Evolutionary conservation across 2,797 vertebrate genomes (phyloP).

Genomic region (Rhinophrynus dorsalis): DNA sequence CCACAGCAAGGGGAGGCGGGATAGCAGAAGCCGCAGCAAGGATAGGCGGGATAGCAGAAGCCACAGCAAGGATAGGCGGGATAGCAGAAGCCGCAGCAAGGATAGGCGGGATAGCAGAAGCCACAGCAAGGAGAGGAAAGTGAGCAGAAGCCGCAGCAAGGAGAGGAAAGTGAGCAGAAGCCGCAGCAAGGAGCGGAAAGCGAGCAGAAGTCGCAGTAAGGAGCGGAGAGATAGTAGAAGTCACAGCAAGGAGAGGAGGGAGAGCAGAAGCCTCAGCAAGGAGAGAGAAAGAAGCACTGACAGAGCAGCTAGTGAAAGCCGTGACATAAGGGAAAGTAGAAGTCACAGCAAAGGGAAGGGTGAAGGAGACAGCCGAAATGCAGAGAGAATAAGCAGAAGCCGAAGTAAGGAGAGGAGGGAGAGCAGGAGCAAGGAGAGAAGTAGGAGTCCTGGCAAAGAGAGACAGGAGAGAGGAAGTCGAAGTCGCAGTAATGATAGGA

Average conservation of each 20-base stretch:
- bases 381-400: constrained; percentile 69
- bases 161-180: constrained; percentile 65
- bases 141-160: constrained; percentile 78
- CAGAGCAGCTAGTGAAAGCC: constrained; percentile 71
- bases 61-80: constrained; percentile 51
- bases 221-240: constrained; percentile 55
- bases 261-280: constrained; percentile 44
- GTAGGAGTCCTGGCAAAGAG: constrained; percentile 51
- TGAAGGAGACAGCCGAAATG: constrained; percentile 19
- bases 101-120: constrained; percentile 66
- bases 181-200: constrained; percentile 51
- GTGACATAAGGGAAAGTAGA: constrained; percentile 66
- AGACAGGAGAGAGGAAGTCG: constrained; percentile 57
- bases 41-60: constrained; percentile 65
- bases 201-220: constrained; percentile 69
- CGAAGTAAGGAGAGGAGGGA: constrained; percentile 67
- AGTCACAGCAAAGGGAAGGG: constrained; percentile 68
- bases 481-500: too few relatives aligned
- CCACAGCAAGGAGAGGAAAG: constrained; percentile 68
- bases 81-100: constrained; percentile 35
- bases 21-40: constrained; percentile 71
- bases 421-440: constrained; percentile 67
- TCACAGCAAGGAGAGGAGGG: constrained; percentile 29
- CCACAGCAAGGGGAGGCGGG: constrained; percentile 47
- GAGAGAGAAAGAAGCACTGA: constrained; percentile 74